These are phyloP conservation scores for Acanthopagrus latus DNA, from an alignment of 2,797 vertebrate genomes.

Conservation along the genomic window DNA sequence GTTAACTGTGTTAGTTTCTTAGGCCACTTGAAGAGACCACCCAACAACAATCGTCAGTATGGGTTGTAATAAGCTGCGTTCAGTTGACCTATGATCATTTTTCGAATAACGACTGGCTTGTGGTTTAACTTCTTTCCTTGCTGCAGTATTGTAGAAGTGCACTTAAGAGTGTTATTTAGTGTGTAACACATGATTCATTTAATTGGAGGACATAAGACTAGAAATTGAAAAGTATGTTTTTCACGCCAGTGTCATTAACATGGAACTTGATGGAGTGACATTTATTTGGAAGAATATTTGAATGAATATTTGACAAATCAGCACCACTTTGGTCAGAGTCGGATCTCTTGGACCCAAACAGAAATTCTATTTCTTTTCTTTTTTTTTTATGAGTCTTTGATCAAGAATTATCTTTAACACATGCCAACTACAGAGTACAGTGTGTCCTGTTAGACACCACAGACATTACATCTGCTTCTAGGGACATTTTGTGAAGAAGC, in stretches of 20 bases:
- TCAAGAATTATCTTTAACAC: not conserved
- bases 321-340: not conserved
- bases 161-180: too few species aligned
- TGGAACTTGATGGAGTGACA: not conserved
- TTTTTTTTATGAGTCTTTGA: not conserved
- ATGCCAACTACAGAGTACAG: not conserved
- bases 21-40: too few species aligned
- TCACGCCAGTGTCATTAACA: not conserved
- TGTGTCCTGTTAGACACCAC: not conserved
- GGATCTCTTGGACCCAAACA: not conserved
- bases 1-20: too few species aligned
- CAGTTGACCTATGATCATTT: too few species aligned
- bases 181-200: too few species aligned
- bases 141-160: too few species aligned
- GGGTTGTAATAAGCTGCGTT: too few species aligned
- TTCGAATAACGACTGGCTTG: too few species aligned
- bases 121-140: too few species aligned
- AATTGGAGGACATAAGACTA: not conserved
- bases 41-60: too few species aligned
- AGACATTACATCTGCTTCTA: not conserved
- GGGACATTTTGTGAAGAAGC: slow-evolving; percentile 8
- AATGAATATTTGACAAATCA: not conserved
- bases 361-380: not conserved
- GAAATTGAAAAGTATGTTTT: not conserved
- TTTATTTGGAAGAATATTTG: not conserved